Conservation (phyloP, 2,797 vertebrate genomes). For the Sebastes nivosus region DNA sequence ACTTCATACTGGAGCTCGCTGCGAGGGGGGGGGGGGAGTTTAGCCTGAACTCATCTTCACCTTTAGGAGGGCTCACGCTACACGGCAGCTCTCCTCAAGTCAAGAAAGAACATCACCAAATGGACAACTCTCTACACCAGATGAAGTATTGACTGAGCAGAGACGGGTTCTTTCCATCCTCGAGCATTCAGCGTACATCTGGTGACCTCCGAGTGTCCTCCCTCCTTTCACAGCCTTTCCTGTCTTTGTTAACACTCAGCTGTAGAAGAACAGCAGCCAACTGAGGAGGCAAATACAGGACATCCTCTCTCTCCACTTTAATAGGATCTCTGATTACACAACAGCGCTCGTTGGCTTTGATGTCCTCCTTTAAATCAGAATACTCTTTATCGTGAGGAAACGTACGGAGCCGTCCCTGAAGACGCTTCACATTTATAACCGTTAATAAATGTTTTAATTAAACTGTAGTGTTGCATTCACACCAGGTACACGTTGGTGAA, state of each 20-base stretch:
- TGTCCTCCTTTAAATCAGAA: conserved; percentile 32
- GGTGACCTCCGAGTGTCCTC: conserved; percentile 71
- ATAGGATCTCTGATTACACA: conserved; percentile 58
- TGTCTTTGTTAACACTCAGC: conserved; percentile 76
- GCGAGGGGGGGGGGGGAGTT: conserved; percentile 43
- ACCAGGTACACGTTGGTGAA: no score
- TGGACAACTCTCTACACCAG: neutral
- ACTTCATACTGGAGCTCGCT: conserved; percentile 62
- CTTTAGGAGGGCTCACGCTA: conserved; percentile 51
- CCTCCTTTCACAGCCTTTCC: conserved; percentile 75
- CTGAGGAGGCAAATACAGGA: conserved; percentile 69
- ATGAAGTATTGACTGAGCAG: conserved; percentile 1
- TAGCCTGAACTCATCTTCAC: conserved; percentile 75
- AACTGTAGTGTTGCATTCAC: neutral
- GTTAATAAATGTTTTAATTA: neutral
- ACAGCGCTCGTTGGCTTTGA: conserved; percentile 48
- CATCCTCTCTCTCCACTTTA: conserved; percentile 65
- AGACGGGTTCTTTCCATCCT: conserved; percentile 49
- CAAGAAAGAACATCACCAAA: neutral
- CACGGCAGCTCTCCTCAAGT: conserved; percentile 10
- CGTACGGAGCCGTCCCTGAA: neutral
- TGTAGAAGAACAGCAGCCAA: conserved; percentile 52
- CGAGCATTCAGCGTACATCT: conserved; percentile 61
- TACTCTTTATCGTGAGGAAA: conserved; percentile 6
- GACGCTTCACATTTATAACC: neutral